phyloP scores from a whole-genome alignment of 2,797 vertebrate genomes.

The Scarus forsteni region DNA sequence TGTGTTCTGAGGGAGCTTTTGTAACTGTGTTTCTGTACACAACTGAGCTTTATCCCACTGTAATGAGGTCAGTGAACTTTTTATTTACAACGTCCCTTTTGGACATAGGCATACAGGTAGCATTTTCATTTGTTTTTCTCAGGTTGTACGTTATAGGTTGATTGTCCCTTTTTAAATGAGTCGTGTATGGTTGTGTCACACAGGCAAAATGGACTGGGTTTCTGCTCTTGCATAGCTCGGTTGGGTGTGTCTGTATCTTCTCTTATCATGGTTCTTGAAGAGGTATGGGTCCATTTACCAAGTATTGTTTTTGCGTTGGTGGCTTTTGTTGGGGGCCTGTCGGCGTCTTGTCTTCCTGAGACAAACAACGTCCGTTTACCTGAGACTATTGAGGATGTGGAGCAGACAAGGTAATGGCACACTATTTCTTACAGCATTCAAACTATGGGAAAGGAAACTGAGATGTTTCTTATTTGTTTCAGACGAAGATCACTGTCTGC shows the following conservation, averaged over 20 bases:
- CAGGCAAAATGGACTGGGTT: conserved; percentile 82
- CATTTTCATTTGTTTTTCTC: background rate
- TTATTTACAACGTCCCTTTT: background rate
- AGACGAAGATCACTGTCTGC: conserved; percentile 60
- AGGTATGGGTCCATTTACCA: conserved; percentile 68
- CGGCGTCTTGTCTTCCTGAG: conserved; percentile 66
- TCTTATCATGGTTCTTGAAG: conserved; percentile 70
- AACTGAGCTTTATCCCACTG: conserved; percentile 89
- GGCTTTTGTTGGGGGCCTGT: conserved; percentile 40
- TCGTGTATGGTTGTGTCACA: background rate
- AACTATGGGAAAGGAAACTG: background rate
- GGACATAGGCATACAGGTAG: too few species aligned
- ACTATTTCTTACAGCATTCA: background rate
- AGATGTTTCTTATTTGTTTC: conserved; percentile 27
- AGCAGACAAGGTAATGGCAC: conserved; percentile 58
- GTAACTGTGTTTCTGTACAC: conserved; percentile 86
- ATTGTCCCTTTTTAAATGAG: background rate
- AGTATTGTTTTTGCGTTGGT: conserved; percentile 57
- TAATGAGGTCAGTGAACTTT: conserved; percentile 84
- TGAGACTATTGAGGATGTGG: conserved; percentile 78
- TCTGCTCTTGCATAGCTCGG: conserved; percentile 68
- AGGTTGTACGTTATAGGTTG: background rate
- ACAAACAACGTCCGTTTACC: conserved; percentile 67
- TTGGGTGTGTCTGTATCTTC: conserved; percentile 72
- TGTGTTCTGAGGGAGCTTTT: conserved; percentile 87